Conservation (phyloP, 1,140 invertebrate species). For the Ostrea edulis region DNA sequence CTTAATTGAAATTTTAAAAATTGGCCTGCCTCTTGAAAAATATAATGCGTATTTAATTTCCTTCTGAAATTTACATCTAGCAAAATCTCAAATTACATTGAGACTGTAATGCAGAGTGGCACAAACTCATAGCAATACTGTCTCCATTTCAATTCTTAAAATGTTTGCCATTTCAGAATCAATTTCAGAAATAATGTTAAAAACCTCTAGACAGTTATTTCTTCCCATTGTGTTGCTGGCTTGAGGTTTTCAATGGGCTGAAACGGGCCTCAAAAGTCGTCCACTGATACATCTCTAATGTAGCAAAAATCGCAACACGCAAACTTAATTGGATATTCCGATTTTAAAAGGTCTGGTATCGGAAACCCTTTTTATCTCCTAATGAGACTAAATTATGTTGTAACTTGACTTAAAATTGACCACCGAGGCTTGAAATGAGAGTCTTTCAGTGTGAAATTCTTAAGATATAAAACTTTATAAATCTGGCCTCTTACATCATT, state of each 20-base stretch:
- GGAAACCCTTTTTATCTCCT: neutral
- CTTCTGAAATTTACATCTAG: too few species aligned
- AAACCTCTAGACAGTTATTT: neutral
- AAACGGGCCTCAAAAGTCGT: neutral
- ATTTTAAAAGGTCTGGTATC: slow-evolving; percentile 22
- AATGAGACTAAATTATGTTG: slow-evolving; percentile 38
- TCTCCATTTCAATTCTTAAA: neutral
- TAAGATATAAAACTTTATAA: slow-evolving; percentile 15
- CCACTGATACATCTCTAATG: neutral
- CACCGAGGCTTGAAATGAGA: slow-evolving; percentile 16
- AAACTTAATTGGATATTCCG: slow-evolving; percentile 23
- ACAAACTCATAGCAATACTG: neutral
- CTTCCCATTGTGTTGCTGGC: neutral
- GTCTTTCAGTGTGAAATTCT: slow-evolving; percentile 8
- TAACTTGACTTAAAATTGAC: slow-evolving; percentile 33
- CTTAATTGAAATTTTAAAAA: too few species aligned
- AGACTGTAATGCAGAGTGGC: neutral
- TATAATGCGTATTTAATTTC: too few species aligned
- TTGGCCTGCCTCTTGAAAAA: too few species aligned
- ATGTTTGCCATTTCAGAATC: slow-evolving; percentile 8
- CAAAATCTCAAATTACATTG: too few species aligned
- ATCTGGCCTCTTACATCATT: slow-evolving; percentile 2
- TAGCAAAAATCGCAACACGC: slow-evolving; percentile 27
- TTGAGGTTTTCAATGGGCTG: neutral
- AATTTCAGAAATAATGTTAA: neutral